Percentiles rank a stretch among this genome's conserved stretches.
Conservation (phyloP, 2,113 vertebrate species). For the Anolis sagrei region DNA sequence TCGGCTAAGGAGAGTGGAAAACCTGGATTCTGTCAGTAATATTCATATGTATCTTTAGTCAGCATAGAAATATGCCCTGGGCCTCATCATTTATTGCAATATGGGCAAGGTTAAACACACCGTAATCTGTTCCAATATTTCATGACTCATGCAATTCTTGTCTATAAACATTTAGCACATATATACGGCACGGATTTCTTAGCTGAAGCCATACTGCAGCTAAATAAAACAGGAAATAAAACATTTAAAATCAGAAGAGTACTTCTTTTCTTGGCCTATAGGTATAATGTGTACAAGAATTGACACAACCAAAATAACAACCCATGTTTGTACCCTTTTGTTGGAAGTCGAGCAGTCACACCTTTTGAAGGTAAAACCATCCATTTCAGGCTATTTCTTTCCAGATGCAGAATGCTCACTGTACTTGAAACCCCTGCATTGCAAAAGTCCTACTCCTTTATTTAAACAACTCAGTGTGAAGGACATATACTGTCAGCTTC, state of each 20-base stretch:
- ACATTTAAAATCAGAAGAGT: neutral
- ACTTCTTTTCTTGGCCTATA: neutral
- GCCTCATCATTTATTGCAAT: neutral
- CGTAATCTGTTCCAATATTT: neutral
- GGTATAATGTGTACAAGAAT: neutral
- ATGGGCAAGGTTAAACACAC: neutral
- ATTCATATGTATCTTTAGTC: neutral
- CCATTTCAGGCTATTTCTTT: too few relatives aligned
- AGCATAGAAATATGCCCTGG: too few relatives aligned
- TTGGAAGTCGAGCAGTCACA: neutral
- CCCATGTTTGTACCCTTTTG: neutral
- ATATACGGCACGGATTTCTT: neutral
- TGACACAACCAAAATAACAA: neutral
- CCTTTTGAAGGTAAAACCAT: too few relatives aligned
- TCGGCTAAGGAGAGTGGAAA: neutral
- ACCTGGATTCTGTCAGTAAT: neutral
- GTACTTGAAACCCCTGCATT: too few relatives aligned
- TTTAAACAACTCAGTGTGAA: neutral
- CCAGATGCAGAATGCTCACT: too few relatives aligned
- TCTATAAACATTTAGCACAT: neutral
- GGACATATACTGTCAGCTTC: neutral
- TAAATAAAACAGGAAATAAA: neutral
- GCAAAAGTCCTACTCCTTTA: too few relatives aligned
- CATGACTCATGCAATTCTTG: neutral
- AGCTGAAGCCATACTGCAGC: constrained; percentile 46